Evolutionary conservation across 1,140 invertebrate genomes (phyloP), one percentile per base, ranked within the genome.

Genomic region (Ectropis grisescens): DNA sequence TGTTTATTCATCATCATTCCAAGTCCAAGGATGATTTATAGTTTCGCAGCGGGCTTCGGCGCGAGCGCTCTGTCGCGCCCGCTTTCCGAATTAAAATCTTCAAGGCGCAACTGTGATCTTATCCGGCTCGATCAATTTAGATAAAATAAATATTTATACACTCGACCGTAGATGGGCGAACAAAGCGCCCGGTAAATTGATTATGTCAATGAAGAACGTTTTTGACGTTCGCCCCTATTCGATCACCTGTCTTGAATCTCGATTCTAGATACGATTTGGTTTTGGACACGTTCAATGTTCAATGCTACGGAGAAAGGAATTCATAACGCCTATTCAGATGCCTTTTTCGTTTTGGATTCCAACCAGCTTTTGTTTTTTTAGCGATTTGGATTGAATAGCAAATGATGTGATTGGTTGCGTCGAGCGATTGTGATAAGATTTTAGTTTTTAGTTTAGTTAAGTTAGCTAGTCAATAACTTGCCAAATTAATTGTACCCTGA

Each of bases 91-190:
- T 68, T 78, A 71, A 78, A 75, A 74, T 60, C 59, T 61, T 65
- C 68, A 55, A 34, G 51, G 45, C 54, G 50, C 39, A 43, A 45
- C 51, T 58, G 61, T 62, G 72, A 78, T 78, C 72, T 78, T 78
- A 80, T 80, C 70, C 70, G 47, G 37, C 36, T 68, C 61, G 75
- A 80, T 80, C 75, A 71, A 78, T 80, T 80, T 80, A 80, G 70
- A 80, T 80, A 78, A 80, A 80, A 78, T 71, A 78, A 80, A 80
- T 80, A 80, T 80, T 80, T 80, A 78, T 80, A 74, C 72, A 69
- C 62, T 68, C 53, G 53, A 64, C 65, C 60, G 56, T 66, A 58
- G 70, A 76, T 68, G 60, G 56, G 58, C 58, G 68, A 72, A 76
- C 74, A 75, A 76, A 69, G 68, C 58, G 58, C 58, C 72, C 55